Conservation (phyloP, 2,888 invertebrate genomes). For the Folsomia candida region DNA sequence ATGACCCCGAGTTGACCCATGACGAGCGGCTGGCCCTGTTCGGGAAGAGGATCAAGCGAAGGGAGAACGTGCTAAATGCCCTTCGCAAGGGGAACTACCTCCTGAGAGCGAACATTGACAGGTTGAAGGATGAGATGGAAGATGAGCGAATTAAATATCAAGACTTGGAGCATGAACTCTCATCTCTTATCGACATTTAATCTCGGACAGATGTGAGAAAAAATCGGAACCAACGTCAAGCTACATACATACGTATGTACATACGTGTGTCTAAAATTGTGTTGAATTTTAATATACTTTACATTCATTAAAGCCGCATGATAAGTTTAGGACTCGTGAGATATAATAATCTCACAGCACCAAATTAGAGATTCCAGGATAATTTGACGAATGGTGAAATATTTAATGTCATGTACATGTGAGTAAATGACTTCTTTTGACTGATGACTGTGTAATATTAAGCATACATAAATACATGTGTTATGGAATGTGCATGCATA, state of each 20-base stretch:
- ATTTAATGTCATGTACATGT: not conserved
- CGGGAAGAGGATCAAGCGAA: constrained; percentile 55
- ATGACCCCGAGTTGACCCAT: constrained; percentile 58
- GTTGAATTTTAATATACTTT: not conserved
- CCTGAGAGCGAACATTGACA: constrained; percentile 81
- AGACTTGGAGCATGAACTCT: constrained; percentile 75
- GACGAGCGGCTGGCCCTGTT: constrained; percentile 43
- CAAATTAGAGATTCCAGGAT: too few relatives aligned
- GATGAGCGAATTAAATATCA: constrained; percentile 78
- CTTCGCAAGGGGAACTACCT: constrained; percentile 85
- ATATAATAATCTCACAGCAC: too few relatives aligned
- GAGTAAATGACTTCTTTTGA: too few relatives aligned
- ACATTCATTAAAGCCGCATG: too few relatives aligned
- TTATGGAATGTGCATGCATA: too few relatives aligned
- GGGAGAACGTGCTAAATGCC: constrained; percentile 74
- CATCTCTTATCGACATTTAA: constrained; percentile 69
- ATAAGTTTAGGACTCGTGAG: too few relatives aligned
- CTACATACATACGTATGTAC: not conserved
- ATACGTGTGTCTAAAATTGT: not conserved
- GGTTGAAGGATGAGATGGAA: constrained; percentile 78
- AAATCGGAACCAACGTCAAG: too few relatives aligned
- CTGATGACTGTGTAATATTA: too few relatives aligned
- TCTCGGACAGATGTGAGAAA: too few relatives aligned
- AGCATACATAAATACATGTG: too few relatives aligned
- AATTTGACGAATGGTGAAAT: not conserved